These are phyloP conservation scores for Drosophila tropicalis DNA, from an alignment of 1,140 invertebrate species.

Conservation along the genomic window DNA sequence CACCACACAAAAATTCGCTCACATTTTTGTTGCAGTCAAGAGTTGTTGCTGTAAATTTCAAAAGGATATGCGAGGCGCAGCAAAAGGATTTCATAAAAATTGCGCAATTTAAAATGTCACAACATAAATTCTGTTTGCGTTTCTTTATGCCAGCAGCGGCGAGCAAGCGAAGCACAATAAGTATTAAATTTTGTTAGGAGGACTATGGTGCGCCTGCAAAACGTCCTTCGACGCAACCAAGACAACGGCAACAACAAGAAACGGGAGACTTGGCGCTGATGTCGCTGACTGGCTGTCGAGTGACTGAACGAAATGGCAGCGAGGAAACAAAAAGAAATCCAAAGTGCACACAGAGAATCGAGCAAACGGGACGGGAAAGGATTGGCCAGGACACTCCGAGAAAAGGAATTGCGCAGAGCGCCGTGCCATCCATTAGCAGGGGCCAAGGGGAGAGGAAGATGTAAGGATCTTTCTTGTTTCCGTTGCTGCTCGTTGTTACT, in stretches of 20 bases:
- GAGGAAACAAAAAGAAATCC: conserved; percentile 70
- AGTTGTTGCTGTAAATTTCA: conserved; percentile 57
- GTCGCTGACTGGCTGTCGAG: conserved; percentile 78
- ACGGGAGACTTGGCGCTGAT: conserved; percentile 51
- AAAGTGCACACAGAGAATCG: conserved; percentile 70
- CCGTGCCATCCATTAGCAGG: neutral
- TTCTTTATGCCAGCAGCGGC: conserved; percentile 72
- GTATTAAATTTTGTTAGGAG: conserved; percentile 81
- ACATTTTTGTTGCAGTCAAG: conserved; percentile 68
- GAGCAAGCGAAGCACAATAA: conserved; percentile 64
- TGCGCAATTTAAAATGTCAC: conserved; percentile 83
- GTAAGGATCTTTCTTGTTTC: conserved; percentile 38
- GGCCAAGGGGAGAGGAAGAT: neutral
- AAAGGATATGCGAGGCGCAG: conserved; percentile 58
- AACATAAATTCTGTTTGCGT: conserved; percentile 82
- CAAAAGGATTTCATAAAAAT: conserved; percentile 83
- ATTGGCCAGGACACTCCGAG: conserved; percentile 50
- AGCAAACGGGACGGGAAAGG: conserved; percentile 32
- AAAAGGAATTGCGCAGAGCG: conserved; percentile 37
- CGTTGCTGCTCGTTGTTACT: conserved; percentile 40
- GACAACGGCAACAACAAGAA: conserved; percentile 48
- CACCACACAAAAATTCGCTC: conserved; percentile 72
- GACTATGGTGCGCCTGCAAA: conserved; percentile 54
- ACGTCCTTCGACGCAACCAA: conserved; percentile 67
- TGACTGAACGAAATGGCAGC: conserved; percentile 63